Evolutionary conservation across 2,888 invertebrate species (phyloP).

Genomic region (Caenorhabditis virilis): DNA sequence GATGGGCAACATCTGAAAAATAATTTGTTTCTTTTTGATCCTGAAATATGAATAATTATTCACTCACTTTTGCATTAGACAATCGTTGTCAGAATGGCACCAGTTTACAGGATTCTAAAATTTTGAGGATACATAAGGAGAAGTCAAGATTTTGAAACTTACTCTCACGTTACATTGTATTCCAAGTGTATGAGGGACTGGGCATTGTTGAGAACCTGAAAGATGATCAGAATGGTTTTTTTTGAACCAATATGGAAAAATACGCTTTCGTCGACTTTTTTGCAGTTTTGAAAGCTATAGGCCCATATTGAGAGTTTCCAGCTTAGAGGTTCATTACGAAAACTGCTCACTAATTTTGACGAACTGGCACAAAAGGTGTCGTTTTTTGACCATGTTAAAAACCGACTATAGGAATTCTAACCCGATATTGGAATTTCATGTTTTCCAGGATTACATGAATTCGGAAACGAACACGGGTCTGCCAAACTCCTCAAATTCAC

Average conservation of each 20-base stretch:
- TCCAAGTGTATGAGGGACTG: neutral
- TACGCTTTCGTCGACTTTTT: neutral
- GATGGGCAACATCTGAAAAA: constrained; percentile 8
- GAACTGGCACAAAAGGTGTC: too few species aligned
- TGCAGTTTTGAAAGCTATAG: too few species aligned
- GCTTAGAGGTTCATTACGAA: too few species aligned
- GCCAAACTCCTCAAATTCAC: too few species aligned
- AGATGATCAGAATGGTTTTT: too few species aligned
- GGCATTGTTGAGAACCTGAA: constrained; percentile 1
- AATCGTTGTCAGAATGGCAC: constrained; percentile 23
- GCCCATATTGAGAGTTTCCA: too few species aligned
- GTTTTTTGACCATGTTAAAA: neutral
- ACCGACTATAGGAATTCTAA: neutral
- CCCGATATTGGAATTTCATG: too few species aligned
- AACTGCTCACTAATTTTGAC: too few species aligned
- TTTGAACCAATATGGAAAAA: too few species aligned
- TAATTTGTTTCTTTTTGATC: neutral
- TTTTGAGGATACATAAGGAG: neutral
- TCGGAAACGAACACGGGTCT: too few species aligned
- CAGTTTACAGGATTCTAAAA: constrained; percentile 26
- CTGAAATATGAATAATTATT: neutral
- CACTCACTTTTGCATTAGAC: constrained; percentile 4
- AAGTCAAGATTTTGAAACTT: neutral
- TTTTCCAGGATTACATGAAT: too few species aligned
- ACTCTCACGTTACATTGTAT: constrained; percentile 7